Conservation (phyloP, 2,797 vertebrate species). For the Chromobotia macracanthus region DNA sequence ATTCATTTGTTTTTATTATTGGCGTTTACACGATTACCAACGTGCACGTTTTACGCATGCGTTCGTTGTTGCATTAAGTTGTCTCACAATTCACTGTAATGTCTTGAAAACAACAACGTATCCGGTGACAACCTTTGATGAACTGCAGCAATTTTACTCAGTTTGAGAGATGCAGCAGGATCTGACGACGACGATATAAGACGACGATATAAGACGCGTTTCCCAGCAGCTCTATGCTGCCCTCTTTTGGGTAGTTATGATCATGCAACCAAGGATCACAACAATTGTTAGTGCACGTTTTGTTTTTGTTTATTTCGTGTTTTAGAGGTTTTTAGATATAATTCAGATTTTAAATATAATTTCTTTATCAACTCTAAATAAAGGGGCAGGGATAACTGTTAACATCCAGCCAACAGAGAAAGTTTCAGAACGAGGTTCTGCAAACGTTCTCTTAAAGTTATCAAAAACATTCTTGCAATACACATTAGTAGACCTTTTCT, state of each 20-base stretch:
- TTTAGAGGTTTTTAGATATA: not conserved
- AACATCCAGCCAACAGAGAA: too few species aligned
- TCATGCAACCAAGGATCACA: slow-evolving; percentile 12
- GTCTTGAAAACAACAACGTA: not conserved
- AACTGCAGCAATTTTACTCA: slow-evolving; percentile 16
- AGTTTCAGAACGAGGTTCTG: too few species aligned
- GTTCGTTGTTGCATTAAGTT: not conserved
- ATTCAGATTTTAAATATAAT: not conserved
- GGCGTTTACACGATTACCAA: not conserved
- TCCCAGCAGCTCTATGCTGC: slow-evolving; percentile 61
- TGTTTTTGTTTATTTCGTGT: not conserved
- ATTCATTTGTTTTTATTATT: slow-evolving; percentile 3
- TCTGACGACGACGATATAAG: slow-evolving; percentile 12
- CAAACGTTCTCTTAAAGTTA: too few species aligned
- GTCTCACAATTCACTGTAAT: slow-evolving; percentile 1
- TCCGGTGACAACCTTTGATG: slow-evolving; percentile 20
- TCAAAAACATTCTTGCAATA: too few species aligned
- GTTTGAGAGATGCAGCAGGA: slow-evolving; percentile 7
- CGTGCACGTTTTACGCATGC: not conserved
- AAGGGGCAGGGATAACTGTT: not conserved
- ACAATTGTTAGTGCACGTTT: not conserved
- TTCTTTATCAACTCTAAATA: not conserved
- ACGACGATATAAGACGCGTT: not conserved
- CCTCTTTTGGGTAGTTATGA: slow-evolving; percentile 60
- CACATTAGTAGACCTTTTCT: too few species aligned